These are phyloP conservation scores for Synanceia verrucosa DNA, from an alignment of 2,797 vertebrate species.

Conservation along the genomic window DNA sequence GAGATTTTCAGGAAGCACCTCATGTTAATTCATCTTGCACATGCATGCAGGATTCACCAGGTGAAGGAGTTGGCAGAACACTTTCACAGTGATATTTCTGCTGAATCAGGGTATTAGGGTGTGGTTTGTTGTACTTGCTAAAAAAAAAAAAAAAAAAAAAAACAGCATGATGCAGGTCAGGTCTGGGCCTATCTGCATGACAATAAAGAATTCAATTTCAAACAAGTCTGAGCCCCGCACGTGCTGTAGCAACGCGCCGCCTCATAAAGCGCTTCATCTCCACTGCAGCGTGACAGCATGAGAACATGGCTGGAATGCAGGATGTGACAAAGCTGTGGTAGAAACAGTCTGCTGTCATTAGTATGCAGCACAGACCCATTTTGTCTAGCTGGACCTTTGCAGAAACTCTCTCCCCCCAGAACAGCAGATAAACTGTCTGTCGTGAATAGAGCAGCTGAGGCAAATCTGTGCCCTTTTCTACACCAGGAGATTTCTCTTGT, in stretches of 20 bases:
- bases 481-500: slow-evolving; percentile 37
- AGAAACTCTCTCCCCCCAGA: slow-evolving; percentile 54
- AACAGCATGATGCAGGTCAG: not conserved
- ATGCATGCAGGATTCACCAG: slow-evolving; percentile 49
- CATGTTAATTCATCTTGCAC: slow-evolving; percentile 39
- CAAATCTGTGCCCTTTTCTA: slow-evolving; percentile 57
- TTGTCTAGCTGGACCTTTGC: slow-evolving; percentile 73
- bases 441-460: slow-evolving; percentile 67
- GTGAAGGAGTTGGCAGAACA: slow-evolving; percentile 5
- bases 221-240: slow-evolving; percentile 25
- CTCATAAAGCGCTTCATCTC: slow-evolving; percentile 47
- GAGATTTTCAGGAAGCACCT: slow-evolving; percentile 40
- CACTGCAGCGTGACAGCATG: slow-evolving; percentile 63
- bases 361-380: slow-evolving; percentile 69
- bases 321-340: slow-evolving; percentile 63
- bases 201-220: slow-evolving; percentile 46
- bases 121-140: slow-evolving; percentile 9
- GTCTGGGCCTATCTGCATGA: slow-evolving; percentile 28
- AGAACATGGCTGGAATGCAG: slow-evolving; percentile 69
- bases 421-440: slow-evolving; percentile 67
- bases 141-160: not conserved
- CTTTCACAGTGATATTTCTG: slow-evolving; percentile 47
- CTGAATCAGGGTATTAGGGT: slow-evolving; percentile 28
- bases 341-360: slow-evolving; percentile 63
- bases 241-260: slow-evolving; percentile 11